Evolutionary conservation across 2,888 invertebrate genomes (phyloP).

Genomic region (Buathra laborator): DNA sequence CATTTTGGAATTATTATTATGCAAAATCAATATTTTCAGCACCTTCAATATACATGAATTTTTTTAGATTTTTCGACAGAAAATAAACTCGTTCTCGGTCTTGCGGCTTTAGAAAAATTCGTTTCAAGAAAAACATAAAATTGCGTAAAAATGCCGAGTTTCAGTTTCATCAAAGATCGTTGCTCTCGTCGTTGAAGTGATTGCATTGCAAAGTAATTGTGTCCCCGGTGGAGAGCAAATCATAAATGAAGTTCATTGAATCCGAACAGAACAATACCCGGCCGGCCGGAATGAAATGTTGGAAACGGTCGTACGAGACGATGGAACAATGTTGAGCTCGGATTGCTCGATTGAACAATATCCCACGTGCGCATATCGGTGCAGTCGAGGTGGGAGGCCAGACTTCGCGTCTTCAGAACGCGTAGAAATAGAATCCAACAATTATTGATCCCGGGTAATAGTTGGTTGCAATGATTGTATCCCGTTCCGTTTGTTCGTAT

Average conservation of each 20-base stretch:
- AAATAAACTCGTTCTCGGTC: constrained; percentile 21
- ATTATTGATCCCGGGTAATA: constrained; percentile 46
- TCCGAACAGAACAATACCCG: constrained; percentile 46
- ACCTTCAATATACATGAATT: too few species aligned
- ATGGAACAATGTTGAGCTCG: constrained; percentile 53
- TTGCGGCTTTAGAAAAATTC: too few species aligned
- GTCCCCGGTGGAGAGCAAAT: constrained; percentile 9
- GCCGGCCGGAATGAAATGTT: constrained; percentile 30
- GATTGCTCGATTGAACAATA: constrained; percentile 52
- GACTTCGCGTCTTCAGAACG: constrained; percentile 57
- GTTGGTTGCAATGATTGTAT: constrained; percentile 29
- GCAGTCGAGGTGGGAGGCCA: constrained; percentile 32
- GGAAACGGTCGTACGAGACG: constrained; percentile 44
- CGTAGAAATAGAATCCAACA: constrained; percentile 34
- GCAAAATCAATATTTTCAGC: too few species aligned
- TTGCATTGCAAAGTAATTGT: constrained; percentile 25
- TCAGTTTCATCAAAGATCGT: constrained; percentile 26
- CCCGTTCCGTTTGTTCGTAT: constrained; percentile 24
- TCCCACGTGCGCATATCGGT: constrained; percentile 58
- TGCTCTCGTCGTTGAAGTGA: constrained; percentile 29
- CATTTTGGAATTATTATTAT: too few species aligned
- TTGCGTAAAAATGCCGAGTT: constrained; percentile 31
- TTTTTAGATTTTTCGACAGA: too few species aligned
- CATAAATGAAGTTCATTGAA: constrained; percentile 28
- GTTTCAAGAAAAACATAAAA: constrained; percentile 39